Conservation (phyloP, 2,888 invertebrate species). For the Ceramica pisi region DNA sequence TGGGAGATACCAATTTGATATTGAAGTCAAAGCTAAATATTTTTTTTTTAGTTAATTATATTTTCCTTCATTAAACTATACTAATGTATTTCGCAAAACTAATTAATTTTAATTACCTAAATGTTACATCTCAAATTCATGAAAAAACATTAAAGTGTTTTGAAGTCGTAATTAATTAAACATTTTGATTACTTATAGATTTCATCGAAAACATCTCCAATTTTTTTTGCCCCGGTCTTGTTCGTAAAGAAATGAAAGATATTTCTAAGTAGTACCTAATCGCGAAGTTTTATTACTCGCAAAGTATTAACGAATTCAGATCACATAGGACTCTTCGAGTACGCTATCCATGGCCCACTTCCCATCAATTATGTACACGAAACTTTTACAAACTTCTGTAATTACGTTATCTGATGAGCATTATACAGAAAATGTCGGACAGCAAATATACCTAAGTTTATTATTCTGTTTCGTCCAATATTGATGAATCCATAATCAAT, state of each 20-base stretch:
- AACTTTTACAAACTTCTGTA: conserved; percentile 59
- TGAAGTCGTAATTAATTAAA: conserved; percentile 5
- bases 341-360: conserved; percentile 55
- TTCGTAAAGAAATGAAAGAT: conserved; percentile 12
- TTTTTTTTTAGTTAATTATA: not conserved
- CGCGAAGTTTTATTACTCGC: conserved; percentile 52
- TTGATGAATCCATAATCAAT: conserved; percentile 37
- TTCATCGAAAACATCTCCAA: not conserved
- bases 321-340: conserved; percentile 53
- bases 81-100: not conserved
- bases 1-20: not conserved
- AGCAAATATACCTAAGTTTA: conserved; percentile 45
- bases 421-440: conserved; percentile 41
- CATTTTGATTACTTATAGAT: not conserved
- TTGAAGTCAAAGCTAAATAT: not conserved
- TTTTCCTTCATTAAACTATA: not conserved
- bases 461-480: conserved; percentile 29
- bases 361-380: conserved; percentile 56
- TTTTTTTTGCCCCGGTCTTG: not conserved
- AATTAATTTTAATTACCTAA: not conserved
- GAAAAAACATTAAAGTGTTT: conserved; percentile 10
- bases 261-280: conserved; percentile 40
- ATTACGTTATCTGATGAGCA: conserved; percentile 59
- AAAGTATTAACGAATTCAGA: conserved; percentile 60
- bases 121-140: not conserved